Base-by-base conservation (phyloP, 2,113 vertebrate species). In the Caranx melampygus region DNA sequence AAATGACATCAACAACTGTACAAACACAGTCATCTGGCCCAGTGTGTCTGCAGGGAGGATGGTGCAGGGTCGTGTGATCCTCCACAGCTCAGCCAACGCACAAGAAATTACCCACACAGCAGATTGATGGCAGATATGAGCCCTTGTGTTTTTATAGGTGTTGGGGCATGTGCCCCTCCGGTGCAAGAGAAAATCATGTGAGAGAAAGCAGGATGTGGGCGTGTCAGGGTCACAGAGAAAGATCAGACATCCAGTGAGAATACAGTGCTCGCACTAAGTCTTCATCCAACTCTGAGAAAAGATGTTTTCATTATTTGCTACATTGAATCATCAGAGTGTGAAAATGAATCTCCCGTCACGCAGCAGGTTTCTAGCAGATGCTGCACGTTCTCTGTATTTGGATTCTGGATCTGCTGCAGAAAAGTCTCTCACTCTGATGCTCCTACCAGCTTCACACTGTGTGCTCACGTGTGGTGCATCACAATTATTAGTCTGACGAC, bases 91-190 rank as follows among this genome's bases (percentile, higher is more conserved):
- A 57, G 26, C 34, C 5, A 4, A 59, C 21, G 18, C 6, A 15
- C 6, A 52, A 66, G 67, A 45, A 73, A 54, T 68, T 18, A 42
- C 42, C 44, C 60, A 34, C 40, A 63, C 47, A 58, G 64, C 49
- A 34, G 59, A 69, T 35, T 34, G 21, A 33, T 0, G 21, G 34
- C 9, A 61, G n/a, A 72, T 51, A 40, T 21, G 44, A 45, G 4
- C 18, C 33, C 10, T 11, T 1, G 2, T 84, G 88, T 86, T 83
- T 83, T 33, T 62, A 49, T 70, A 83, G 81, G 81, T 81, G 83
- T 63, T 40, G 58, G 4, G 47, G 69, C 16, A 16, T 65, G 64
- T 45, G 62, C 52, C 67, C 21, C 69, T 0, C 5, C 34, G 45
- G 21, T 21, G 12, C 16, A 12, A 15, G 15, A 20, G 12, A 20